Percentiles rank a stretch among this genome's conserved stretches.
phyloP scores from a whole-genome alignment of 2,113 vertebrate genomes.

The Varanus komodoensis region DNA sequence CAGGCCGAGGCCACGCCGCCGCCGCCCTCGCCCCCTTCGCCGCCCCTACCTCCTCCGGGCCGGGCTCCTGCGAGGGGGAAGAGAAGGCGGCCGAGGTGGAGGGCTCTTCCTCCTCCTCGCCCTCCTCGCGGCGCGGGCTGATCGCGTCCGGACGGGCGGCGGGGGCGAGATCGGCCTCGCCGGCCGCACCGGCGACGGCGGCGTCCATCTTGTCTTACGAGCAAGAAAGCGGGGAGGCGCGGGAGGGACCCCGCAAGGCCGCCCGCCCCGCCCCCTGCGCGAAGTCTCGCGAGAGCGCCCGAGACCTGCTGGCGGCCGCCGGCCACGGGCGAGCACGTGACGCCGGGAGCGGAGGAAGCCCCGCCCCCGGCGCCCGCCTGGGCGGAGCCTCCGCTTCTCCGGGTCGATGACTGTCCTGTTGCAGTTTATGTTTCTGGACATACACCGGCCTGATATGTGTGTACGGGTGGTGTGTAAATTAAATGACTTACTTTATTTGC shows the following conservation, averaged over 20 bases:
- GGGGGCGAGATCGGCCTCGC: neutral
- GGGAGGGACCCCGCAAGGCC: neutral
- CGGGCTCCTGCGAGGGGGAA: neutral
- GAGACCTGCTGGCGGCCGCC: neutral
- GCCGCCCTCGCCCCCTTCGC: neutral
- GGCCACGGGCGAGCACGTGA: neutral
- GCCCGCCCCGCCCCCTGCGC: neutral
- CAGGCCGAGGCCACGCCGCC: neutral
- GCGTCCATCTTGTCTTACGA: constrained; percentile 9
- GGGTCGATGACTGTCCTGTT: no score
- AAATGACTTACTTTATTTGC: no score
- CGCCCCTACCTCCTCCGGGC: constrained; percentile 7
- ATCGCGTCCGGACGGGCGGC: neutral
- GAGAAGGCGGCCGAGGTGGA: constrained; percentile 32
- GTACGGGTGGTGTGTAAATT: no score
- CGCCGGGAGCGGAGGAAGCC: neutral
- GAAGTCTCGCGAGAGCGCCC: neutral
- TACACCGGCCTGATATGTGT: no score
- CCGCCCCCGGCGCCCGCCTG: no score
- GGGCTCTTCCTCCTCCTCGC: constrained; percentile 32
- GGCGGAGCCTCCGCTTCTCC: no score
- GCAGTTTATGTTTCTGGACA: no score
- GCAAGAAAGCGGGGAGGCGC: neutral
- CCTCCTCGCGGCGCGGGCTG: neutral
- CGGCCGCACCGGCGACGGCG: neutral